Evolutionary conservation across 2,797 vertebrate genomes (phyloP), one percentile per base, ranked within the genome.

Genomic region (Hipposideros larvatus): DNA sequence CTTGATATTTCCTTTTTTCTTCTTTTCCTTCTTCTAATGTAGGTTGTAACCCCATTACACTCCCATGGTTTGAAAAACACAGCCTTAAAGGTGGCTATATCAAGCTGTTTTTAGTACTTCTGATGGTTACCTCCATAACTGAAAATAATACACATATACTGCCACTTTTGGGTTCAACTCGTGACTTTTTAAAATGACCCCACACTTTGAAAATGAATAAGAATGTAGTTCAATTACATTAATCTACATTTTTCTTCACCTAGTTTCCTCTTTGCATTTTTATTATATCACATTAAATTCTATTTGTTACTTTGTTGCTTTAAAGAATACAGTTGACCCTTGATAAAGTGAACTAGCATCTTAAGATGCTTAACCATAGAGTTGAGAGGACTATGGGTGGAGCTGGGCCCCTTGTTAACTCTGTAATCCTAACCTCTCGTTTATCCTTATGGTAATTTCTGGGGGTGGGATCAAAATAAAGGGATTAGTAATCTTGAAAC

Each of bases 31-130:
- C 61, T 59, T 85, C 70, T 75, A 96, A 61, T 53, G 8, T 51
- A 83, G 46, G 26, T 66, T 77, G 9, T 16, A 79, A 41, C 15
- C 21, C 48, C 51, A 78, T 83, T 95, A 85, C n/a, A 79, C 18
- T 43, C 51, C 53, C 28, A 93, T 14, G 91, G 79, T 93, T 80
- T 74, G 28, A 93, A 87, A 95, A 78, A 19, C 34, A 90, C 31
- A 87, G 3, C 18, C 43, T 34, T 70, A 65, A 85, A 70, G 41
- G 14, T 70, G 86, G 22, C 37, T 65, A 37, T 13, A 48, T 63
- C 26, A 70, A 73, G 79, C 22, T 79, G 16, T 59, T 53, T 83
- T 74, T 90, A 78, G 41, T 75, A 37, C n/a, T 68, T 83, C 55
- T 51, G 43, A 70, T 41, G 63, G 46, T 48, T 41, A 75, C 4